Evolutionary conservation across 64 coral and sea anemone genomes (phyloP).

Genomic region (Porites lutea): DNA sequence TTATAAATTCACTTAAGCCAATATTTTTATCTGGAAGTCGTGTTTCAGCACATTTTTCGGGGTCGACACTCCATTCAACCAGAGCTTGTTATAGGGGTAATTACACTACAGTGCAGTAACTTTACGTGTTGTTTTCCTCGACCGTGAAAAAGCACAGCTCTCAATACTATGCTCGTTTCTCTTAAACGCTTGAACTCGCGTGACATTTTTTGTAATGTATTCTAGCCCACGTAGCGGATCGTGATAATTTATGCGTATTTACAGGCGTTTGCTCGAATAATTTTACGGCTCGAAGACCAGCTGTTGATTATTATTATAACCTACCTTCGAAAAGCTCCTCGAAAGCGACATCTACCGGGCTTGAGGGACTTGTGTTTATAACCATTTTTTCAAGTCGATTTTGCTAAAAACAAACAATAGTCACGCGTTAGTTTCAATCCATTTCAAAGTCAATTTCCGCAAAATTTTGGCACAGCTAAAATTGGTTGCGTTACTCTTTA

Average conservation of each 20-base stretch:
- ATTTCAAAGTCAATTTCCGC: background rate
- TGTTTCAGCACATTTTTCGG: slow-evolving; percentile 29
- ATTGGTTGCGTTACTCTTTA: slow-evolving; percentile 26
- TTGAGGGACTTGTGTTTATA: background rate
- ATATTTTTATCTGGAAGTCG: slow-evolving; percentile 17
- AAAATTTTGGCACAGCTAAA: background rate
- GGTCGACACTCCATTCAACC: too few relatives aligned
- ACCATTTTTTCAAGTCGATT: background rate
- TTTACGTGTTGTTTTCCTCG: background rate
- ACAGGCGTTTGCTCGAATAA: slow-evolving; percentile 8
- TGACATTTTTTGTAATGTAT: background rate
- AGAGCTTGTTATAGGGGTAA: background rate
- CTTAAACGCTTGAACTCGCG: background rate
- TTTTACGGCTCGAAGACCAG: background rate
- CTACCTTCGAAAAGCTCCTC: slow-evolving; percentile 77
- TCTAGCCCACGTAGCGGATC: background rate
- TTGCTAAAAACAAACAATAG: background rate
- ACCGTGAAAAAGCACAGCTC: background rate
- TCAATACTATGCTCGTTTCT: background rate
- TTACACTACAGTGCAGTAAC: background rate
- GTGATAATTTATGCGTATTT: background rate
- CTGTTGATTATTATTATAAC: background rate
- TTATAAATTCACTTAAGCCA: slow-evolving; percentile 44
- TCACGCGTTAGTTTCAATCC: background rate
- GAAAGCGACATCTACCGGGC: slow-evolving; percentile 72